Evolutionary conservation across 2,113 vertebrate species (phyloP).

Genomic region (Salvelinus fontinalis): DNA sequence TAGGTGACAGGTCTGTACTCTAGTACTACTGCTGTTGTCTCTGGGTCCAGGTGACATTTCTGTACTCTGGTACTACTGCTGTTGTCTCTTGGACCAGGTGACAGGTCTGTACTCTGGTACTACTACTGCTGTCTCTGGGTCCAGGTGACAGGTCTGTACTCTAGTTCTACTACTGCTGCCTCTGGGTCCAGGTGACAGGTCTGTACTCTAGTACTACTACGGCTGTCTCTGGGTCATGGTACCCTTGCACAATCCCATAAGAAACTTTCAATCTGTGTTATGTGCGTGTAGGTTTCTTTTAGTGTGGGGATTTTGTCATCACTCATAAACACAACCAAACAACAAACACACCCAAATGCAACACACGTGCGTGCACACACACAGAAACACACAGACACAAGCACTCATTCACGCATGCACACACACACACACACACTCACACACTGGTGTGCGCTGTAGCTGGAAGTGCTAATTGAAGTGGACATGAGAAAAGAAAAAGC

Average conservation of each 20-base stretch:
- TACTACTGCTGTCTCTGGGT: no score
- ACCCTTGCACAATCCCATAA: not conserved
- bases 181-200: not conserved
- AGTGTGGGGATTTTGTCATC: no score
- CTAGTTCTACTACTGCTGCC: no score
- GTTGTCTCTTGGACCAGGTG: no score
- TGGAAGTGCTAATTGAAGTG: slow-evolving; percentile 54
- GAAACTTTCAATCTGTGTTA: not conserved
- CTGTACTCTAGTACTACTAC: not conserved
- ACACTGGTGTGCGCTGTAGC: slow-evolving; percentile 24
- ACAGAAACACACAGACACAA: not conserved
- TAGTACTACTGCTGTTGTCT: no score
- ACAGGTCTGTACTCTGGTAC: no score
- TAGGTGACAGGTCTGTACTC: no score
- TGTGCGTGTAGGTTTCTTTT: no score
- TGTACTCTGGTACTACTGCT: no score
- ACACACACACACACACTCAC: slow-evolving; percentile 11
- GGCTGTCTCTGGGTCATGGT: not conserved
- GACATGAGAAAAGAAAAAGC: slow-evolving; percentile 68
- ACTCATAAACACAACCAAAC: no score
- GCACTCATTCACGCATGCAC: slow-evolving; percentile 16
- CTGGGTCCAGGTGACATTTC: no score
- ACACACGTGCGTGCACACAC: not conserved
- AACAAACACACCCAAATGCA: slow-evolving; percentile 4
- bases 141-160: no score